Percentiles rank a stretch among this genome's conserved stretches.
phyloP scores from a whole-genome alignment of 2,797 vertebrate genomes.

The Spinibarbus caldwelli region DNA sequence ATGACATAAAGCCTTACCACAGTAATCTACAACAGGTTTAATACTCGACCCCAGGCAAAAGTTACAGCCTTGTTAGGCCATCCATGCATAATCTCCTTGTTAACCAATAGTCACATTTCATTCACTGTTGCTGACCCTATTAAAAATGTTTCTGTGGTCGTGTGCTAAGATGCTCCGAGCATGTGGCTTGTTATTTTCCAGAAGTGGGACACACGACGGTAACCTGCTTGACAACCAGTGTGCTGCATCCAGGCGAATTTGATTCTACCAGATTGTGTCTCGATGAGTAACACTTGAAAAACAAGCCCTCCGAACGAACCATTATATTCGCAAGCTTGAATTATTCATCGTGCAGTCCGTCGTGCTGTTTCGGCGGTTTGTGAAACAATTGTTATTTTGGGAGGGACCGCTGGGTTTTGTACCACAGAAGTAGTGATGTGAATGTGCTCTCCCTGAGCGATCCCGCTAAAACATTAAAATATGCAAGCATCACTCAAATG shows the following conservation, averaged over 20 bases:
- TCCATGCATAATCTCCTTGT: constrained; percentile 18
- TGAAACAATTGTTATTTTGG: constrained; percentile 48
- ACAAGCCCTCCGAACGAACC: neutral
- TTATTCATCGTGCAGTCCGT: constrained; percentile 51
- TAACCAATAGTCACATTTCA: neutral
- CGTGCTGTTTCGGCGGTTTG: constrained; percentile 16
- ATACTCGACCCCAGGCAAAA: neutral
- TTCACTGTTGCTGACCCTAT: constrained; percentile 18
- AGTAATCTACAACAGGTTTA: constrained; percentile 1
- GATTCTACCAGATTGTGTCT: constrained; percentile 34
- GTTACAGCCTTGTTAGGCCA: neutral
- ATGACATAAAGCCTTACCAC: neutral
- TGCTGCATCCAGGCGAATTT: constrained; percentile 1
- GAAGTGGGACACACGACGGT: constrained; percentile 1
- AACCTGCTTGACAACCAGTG: constrained; percentile 30
- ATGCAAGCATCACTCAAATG: constrained; percentile 46
- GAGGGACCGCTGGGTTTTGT: constrained; percentile 15
- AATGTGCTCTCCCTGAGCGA: constrained; percentile 31
- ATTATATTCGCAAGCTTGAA: constrained; percentile 40
- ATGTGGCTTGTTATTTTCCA: constrained; percentile 23
- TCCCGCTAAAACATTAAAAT: constrained; percentile 44
- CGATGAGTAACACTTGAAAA: constrained; percentile 22
- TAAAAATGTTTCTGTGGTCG: neutral
- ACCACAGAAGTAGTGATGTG: neutral
- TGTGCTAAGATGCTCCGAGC: neutral